phyloP scores from a whole-genome alignment of 2,797 vertebrate genomes.

The Tamandua tetradactyla region DNA sequence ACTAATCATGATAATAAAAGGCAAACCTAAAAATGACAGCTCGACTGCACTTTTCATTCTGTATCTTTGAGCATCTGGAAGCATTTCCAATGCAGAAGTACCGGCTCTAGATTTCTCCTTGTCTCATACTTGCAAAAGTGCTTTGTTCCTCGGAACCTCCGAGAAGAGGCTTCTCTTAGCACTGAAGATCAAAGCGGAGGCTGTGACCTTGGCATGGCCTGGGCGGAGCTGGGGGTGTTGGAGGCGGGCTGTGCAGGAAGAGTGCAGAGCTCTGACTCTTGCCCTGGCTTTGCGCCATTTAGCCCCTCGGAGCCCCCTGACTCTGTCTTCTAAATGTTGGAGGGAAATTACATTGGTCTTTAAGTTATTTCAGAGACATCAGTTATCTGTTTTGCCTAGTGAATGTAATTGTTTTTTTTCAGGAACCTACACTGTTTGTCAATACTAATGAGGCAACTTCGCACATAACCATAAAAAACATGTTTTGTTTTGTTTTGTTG shows the following conservation, averaged over 20 bases:
- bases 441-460: neutral
- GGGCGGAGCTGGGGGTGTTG: neutral
- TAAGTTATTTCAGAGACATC: neutral
- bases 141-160: slow-evolving; percentile 48
- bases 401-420: neutral
- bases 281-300: neutral
- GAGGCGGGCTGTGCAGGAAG: neutral
- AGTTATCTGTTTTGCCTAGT: neutral
- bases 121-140: slow-evolving; percentile 12
- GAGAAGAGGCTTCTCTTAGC: neutral
- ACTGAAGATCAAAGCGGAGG: slow-evolving; percentile 31
- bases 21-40: neutral
- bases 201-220: neutral
- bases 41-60: neutral
- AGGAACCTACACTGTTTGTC: neutral
- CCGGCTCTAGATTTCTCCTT: neutral
- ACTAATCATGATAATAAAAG: neutral
- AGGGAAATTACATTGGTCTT: neutral
- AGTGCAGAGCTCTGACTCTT: neutral
- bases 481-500: no score
- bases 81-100: slow-evolving; percentile 17
- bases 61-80: slow-evolving; percentile 30
- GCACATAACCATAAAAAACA: neutral
- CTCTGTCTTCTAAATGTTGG: neutral
- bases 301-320: neutral